Base-by-base conservation (phyloP, 2,888 invertebrate genomes). In the Amblyteles armatorius region DNA sequence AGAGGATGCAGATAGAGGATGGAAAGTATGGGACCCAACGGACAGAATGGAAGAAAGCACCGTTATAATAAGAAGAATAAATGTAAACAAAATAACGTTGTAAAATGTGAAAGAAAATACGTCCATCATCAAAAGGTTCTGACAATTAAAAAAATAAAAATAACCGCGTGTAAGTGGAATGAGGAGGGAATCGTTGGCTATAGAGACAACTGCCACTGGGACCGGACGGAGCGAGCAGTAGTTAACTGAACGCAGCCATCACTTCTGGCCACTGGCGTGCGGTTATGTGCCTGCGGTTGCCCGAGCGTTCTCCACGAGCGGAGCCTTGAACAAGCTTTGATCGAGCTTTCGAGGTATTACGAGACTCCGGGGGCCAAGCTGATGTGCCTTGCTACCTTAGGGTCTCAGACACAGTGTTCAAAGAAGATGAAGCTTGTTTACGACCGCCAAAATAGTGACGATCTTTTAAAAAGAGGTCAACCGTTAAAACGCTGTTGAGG, bases 311-410 rank as follows among this genome's bases (percentile, higher is more conserved):
- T 60, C 60, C 52, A 19, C 77, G 13, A 40, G 55, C 69, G 60
- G 79, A 82, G 72, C 76, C 73, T 77, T 33, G 82, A 67, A 79
- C 74, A 26, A 76, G 82, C 79, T 85, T 85, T 85, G 79, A 83
- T 83, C 77, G 76, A 73, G 77, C 68, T 79, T 79, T 44, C 79
- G 57, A 40, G 72, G 72, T 73, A 83, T 85, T 85, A 79, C 52
- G 67, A 79, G 36, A 22, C 67, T 57, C 26, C 57, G 57, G 57
- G 13, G 57, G 57, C 57, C 13, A 57, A 57, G 13, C 22, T 26
- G 57, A 26, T 13, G 22, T 26, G 57, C 22, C 22, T 26, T 22
- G 57, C 57, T 26, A 11, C 57, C 2, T 26, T 22, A 22, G 57
- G 57, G 9, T 13, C 11, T 26, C 22, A 26, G 57, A 22, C 26